Percentiles rank a stretch among this genome's conserved stretches.
These are phyloP conservation scores for Drosophila meridiana DNA, from an alignment of 2,888 invertebrate species.

Conservation along the genomic window DNA sequence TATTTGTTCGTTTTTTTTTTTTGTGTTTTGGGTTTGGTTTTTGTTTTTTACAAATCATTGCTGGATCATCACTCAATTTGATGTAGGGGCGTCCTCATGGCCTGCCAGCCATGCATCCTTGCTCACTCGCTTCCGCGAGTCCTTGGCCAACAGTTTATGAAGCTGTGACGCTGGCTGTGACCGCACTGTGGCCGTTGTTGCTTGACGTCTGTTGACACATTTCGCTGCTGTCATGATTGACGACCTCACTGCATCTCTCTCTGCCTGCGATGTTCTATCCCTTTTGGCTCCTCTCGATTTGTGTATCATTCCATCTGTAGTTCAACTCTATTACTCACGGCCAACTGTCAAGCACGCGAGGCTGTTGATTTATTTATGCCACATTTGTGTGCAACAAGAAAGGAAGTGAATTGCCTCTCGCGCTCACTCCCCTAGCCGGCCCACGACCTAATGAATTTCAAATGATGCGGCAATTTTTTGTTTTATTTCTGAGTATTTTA, in stretches of 20 bases:
- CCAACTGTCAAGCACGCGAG: constrained; percentile 71
- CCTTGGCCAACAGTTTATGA: constrained; percentile 67
- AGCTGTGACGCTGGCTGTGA: constrained; percentile 50
- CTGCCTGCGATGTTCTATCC: constrained; percentile 4
- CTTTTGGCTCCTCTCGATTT: constrained; percentile 11
- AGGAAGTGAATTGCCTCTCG: constrained; percentile 51
- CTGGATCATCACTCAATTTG: constrained; percentile 76
- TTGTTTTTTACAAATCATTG: constrained; percentile 74
- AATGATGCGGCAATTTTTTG: constrained; percentile 75
- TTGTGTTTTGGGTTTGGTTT: constrained; percentile 7
- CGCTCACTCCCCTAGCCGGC: constrained; percentile 49
- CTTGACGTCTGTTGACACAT: constrained; percentile 77
- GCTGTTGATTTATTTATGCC: constrained; percentile 76
- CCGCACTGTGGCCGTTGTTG: constrained; percentile 53
- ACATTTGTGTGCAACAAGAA: constrained; percentile 46
- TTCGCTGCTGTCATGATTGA: constrained; percentile 77
- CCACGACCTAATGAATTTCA: constrained; percentile 73
- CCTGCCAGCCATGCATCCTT: constrained; percentile 1
- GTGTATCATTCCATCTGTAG: constrained; percentile 15
- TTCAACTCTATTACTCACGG: constrained; percentile 49
- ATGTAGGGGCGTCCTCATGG: constrained; percentile 52
- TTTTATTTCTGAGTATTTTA: constrained; percentile 19
- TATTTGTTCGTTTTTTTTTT: constrained; percentile 16
- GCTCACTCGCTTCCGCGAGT: neutral
- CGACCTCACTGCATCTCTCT: constrained; percentile 41